Percentiles rank a stretch among this genome's conserved stretches.
These are phyloP conservation scores for Vimba vimba DNA, from an alignment of 2,113 vertebrate genomes.

Conservation along the genomic window DNA sequence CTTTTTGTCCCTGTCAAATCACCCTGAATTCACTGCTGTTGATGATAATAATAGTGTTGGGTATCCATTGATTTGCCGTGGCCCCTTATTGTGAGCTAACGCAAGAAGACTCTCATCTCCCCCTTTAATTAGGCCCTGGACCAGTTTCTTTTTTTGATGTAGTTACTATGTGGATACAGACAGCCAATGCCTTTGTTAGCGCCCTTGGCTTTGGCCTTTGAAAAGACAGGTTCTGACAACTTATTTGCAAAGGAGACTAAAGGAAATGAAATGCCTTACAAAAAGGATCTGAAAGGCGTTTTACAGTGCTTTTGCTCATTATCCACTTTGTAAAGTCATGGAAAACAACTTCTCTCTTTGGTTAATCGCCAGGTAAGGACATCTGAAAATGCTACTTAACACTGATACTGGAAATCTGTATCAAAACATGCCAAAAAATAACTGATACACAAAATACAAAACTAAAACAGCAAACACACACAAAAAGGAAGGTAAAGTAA, in stretches of 20 bases:
- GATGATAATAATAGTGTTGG: conserved; percentile 73
- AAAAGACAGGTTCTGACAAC: conserved; percentile 47
- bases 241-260: conserved; percentile 26
- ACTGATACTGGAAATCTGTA: conserved; percentile 41
- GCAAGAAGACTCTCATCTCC: conserved; percentile 74
- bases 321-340: conserved; percentile 37
- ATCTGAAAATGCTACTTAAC: conserved; percentile 51
- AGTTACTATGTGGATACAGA: conserved; percentile 65
- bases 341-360: conserved; percentile 42
- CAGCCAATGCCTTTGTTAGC: conserved; percentile 61
- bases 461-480: conserved; percentile 3
- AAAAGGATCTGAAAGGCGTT: conserved; percentile 17
- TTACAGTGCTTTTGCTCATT: conserved; percentile 38
- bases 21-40: conserved; percentile 71
- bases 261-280: conserved; percentile 13
- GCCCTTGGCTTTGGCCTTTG: conserved; percentile 33
- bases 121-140: conserved; percentile 74
- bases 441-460: conserved; percentile 14
- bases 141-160: conserved; percentile 70
- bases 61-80: conserved; percentile 76
- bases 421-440: conserved; percentile 38
- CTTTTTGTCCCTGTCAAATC: conserved; percentile 74
- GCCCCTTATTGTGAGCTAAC: conserved; percentile 73
- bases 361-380: conserved; percentile 51
- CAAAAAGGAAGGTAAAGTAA: conserved; percentile 26